Evolutionary conservation across 2,113 vertebrate species (phyloP), one percentile per base, ranked within the genome.

Genomic region (Mirounga angustirostris): DNA sequence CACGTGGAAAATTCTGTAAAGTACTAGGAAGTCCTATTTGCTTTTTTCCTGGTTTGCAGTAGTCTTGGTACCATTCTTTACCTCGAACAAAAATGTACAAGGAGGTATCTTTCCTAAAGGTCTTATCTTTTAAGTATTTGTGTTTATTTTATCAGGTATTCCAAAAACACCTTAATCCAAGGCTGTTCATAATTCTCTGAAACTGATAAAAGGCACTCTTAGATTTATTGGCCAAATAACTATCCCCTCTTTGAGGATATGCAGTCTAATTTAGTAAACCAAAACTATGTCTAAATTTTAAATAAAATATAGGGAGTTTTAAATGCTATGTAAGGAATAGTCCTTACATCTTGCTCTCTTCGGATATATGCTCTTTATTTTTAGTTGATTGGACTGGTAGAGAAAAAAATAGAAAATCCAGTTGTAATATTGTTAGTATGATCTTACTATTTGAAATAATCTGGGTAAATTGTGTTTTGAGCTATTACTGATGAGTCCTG

Each of bases 111-210:
- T 93, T 93, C 89, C 43, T 54, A 58, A 91, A 80, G 5, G 50
- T 46, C 43, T 8, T 90, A 28, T n/a, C 59, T 97, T 92, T 78
- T 89, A 94, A 92, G 63, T 88, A 65, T 69, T 63, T 61, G 56
- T 67, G 26, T 61, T 67, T 92, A 54, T 80, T 79, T 76, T 78
- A 88, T 91, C 36, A 59, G 36, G 21, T 81, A 36, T 40, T 91
- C 9, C 18, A 46, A 81, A 92, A 83, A 36, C 56, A 86, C 59
- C 56, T 93, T 33, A n/a, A 67, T 40, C 52, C 26, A 92, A 94
- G 10, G 16, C 61, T 92, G 26, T 79, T 90, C 46, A 50, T 36
- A 36, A n/a, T 87, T 80, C 52, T 90, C 74, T 94, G 36, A 92
- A 84, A 65, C 33, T 69, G 80, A 56, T 87, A 33, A 92, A 73